phyloP scores from a whole-genome alignment of 1,140 invertebrate genomes.

The Amyelois transitella region DNA sequence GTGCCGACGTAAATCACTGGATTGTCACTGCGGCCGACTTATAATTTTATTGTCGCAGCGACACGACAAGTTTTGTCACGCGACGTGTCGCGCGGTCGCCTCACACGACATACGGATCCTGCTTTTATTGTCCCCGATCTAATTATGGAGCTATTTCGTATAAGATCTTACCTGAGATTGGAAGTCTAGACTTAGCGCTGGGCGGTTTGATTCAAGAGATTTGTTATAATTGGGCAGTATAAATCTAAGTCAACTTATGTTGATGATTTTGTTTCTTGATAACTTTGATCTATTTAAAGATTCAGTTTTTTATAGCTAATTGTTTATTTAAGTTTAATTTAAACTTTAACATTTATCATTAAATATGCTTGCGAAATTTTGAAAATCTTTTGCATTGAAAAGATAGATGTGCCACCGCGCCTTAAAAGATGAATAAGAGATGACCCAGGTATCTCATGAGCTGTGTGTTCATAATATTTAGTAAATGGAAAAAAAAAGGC shows the following conservation, averaged over 20 bases:
- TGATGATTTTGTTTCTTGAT: slow-evolving; percentile 54
- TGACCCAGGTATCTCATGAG: too few species aligned
- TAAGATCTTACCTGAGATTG: slow-evolving; percentile 61
- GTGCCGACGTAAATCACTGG: slow-evolving; percentile 68
- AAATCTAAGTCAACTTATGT: slow-evolving; percentile 53
- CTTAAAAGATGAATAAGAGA: too few species aligned
- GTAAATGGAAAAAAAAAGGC: too few species aligned
- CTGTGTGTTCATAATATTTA: too few species aligned
- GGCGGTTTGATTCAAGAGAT: slow-evolving; percentile 52
- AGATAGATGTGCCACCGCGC: too few species aligned
- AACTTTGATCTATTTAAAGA: slow-evolving; percentile 13
- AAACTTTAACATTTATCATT: too few species aligned
- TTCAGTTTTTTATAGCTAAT: neutral
- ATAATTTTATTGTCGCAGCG: slow-evolving; percentile 72
- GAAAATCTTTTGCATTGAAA: too few species aligned
- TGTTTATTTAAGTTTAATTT: too few species aligned
- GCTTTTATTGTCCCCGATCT: slow-evolving; percentile 63
- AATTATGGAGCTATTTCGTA: slow-evolving; percentile 58
- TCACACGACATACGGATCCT: slow-evolving; percentile 52
- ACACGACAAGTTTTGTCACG: slow-evolving; percentile 60
- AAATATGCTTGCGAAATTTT: too few species aligned
- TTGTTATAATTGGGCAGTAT: slow-evolving; percentile 53
- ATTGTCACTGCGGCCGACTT: slow-evolving; percentile 71
- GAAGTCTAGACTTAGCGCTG: slow-evolving; percentile 49
- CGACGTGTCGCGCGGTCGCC: slow-evolving; percentile 36